Base-by-base conservation (phyloP, 2,797 vertebrate genomes). In the Sparidentex hasta region DNA sequence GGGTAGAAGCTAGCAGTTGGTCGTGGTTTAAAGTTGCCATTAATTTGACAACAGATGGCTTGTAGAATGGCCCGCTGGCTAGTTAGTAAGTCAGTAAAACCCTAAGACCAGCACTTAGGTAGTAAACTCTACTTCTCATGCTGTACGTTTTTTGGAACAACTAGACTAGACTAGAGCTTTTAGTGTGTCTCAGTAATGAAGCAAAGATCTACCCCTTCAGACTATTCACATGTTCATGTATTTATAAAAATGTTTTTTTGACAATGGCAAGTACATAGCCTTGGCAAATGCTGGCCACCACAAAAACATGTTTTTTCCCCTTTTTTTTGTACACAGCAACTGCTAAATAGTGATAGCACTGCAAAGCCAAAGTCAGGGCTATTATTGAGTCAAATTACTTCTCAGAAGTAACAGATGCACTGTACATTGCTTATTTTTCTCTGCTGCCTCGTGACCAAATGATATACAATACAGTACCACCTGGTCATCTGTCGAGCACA, bases 401-500 rank as follows among this genome's bases (percentile, higher is more conserved):
- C 65, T 71, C 16, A 27, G 51, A 67, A 69, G 47, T 21, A 77
- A 88, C 85, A 89, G 84, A 87, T 85, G 81, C 76, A 75, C 74
- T 78, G 71, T 75, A 80, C 21, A 25, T 72, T 71, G 33, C 8
- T 25, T 51, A 38, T 85, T 88, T 51, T 27, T 52, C 25, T 74
- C 21, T 1, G 41, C 73, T 33, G 23, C 38, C 72, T 61, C 6
- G 23, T 74, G 71, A 76, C 73, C 59, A 51, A 47, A 63, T 59
- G 63, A 87, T 55, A 57, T 67, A 83, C 88, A 83, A 86, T 65
- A 58, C 76, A 66, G 74, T 81, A 70, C 88, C 90, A 90, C 91
- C 88, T 91, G 91, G 88, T 93, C 90, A 87, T 90, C 88, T 80
- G 84, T 80, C 6, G 62, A 81, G 73, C 57, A 7, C 61, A 85